These are phyloP conservation scores for Dioctria linearis DNA, from an alignment of 2,888 invertebrate species.

Conservation along the genomic window DNA sequence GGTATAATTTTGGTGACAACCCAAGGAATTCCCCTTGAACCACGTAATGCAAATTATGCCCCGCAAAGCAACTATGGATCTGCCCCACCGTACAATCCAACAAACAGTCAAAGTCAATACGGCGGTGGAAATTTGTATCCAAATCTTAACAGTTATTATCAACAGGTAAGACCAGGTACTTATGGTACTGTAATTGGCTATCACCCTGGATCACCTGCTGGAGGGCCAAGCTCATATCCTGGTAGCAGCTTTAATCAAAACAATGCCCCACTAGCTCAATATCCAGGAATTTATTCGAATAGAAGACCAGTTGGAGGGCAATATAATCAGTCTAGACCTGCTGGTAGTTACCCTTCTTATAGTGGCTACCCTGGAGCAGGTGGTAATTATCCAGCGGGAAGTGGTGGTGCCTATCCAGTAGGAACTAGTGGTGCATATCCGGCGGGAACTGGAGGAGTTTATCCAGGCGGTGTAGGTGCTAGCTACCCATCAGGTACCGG, in stretches of 20 bases:
- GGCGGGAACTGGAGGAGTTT: background rate
- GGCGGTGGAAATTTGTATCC: background rate
- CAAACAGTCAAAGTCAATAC: constrained; percentile 10
- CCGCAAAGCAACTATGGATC: background rate
- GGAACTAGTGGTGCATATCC: background rate
- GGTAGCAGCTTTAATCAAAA: background rate
- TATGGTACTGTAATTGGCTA: background rate
- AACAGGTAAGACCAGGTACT: constrained; percentile 18
- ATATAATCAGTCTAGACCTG: constrained; percentile 1
- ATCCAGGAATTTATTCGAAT: background rate
- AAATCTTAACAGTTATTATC: background rate
- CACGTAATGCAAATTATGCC: background rate
- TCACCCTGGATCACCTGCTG: background rate
- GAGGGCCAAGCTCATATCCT: background rate
- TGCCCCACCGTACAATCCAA: background rate
- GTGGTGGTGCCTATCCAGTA: background rate
- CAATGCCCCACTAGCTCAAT: background rate
- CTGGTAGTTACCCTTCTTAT: background rate
- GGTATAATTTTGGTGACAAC: background rate
- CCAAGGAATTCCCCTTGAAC: background rate
- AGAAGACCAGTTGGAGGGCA: too few relatives aligned
- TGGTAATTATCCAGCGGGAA: background rate
- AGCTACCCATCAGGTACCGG: background rate
- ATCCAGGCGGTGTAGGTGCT: background rate
- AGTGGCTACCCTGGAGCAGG: constrained; percentile 15